phyloP scores from a whole-genome alignment of 2,797 vertebrate species.

The Vireo griseus region DNA sequence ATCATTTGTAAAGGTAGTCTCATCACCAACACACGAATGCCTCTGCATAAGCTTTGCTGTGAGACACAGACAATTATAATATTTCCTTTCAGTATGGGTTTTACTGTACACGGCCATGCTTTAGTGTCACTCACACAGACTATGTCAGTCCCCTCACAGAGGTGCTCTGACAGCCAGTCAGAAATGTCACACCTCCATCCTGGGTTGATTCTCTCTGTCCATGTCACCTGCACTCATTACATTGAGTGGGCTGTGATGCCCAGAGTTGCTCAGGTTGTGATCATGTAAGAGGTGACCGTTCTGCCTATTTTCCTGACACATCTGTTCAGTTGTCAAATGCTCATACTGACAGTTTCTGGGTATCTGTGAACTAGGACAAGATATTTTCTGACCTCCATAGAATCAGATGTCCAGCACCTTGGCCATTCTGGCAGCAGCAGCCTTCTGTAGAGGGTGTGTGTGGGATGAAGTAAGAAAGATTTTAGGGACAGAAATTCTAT shows the following conservation, averaged over 20 bases:
- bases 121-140: fast-evolving
- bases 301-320: neutral
- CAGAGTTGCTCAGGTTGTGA: neutral
- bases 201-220: neutral
- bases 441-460: fast-evolving
- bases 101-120: neutral
- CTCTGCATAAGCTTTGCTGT: neutral
- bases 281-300: neutral
- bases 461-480: neutral
- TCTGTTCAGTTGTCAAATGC: neutral
- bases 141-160: neutral
- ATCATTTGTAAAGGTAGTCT: neutral
- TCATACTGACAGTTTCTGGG: neutral
- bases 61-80: neutral
- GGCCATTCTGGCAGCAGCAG: neutral
- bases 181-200: neutral
- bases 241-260: neutral
- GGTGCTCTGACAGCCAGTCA: neutral
- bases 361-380: neutral
- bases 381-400: neutral
- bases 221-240: neutral
- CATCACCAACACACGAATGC: neutral
- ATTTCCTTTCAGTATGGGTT: neutral
- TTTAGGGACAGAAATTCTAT: neutral
- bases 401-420: neutral